phyloP scores from a whole-genome alignment of 2,797 vertebrate genomes.

The Oophaga sylvatica region DNA sequence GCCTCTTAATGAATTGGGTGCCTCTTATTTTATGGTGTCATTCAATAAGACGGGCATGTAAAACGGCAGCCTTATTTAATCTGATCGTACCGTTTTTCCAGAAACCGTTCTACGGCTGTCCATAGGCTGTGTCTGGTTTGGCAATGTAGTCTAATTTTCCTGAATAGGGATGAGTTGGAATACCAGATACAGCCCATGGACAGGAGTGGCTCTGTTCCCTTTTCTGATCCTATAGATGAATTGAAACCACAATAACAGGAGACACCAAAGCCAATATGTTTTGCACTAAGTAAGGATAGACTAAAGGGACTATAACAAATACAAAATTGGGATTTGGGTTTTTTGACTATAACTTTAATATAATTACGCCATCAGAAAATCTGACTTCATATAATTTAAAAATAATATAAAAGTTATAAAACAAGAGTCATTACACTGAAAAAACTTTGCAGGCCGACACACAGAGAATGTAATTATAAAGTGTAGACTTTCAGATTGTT shows the following conservation, averaged over 20 bases:
- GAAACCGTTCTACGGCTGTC: not conserved
- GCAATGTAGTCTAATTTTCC: too few species aligned
- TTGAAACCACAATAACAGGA: not conserved
- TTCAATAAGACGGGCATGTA: too few species aligned
- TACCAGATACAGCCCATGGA: not conserved
- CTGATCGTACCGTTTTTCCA: not conserved
- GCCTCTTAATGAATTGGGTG: too few species aligned
- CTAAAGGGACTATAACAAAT: not conserved
- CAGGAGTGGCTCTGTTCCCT: not conserved
- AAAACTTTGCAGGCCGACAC: not conserved
- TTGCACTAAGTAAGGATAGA: not conserved
- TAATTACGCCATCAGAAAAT: not conserved
- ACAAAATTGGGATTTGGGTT: not conserved
- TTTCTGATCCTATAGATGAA: not conserved
- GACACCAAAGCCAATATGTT: not conserved
- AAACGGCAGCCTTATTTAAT: too few species aligned
- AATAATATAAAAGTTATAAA: not conserved
- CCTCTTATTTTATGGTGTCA: too few species aligned
- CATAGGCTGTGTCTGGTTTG: not conserved
- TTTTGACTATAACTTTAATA: not conserved
- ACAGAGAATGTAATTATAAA: not conserved
- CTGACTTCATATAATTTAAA: not conserved
- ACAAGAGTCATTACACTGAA: not conserved
- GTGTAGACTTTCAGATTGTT: not conserved
- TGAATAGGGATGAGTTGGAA: not conserved